phyloP scores from a whole-genome alignment of 2,113 vertebrate species.

The Empidonax alnorum region DNA sequence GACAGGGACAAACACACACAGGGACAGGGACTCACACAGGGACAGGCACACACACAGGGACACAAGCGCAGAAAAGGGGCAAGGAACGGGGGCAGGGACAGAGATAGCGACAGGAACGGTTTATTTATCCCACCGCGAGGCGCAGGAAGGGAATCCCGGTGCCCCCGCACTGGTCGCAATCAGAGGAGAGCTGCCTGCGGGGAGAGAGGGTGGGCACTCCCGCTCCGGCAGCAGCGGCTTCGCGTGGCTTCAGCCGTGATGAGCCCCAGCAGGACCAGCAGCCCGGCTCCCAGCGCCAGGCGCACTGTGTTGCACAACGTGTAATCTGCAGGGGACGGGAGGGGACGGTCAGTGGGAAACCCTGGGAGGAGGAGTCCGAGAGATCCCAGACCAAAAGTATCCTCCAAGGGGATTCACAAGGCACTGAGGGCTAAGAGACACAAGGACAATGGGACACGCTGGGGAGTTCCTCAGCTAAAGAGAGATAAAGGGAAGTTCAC shows the following conservation, averaged over 20 bases:
- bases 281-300: not conserved
- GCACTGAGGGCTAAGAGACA: not conserved
- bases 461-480: not conserved
- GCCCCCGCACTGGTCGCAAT: not conserved
- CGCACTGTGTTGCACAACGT: not conserved
- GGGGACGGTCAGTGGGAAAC: not conserved
- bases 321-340: not conserved
- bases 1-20: not conserved
- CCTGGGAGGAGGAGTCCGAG: not conserved
- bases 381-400: not conserved
- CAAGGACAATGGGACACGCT: not conserved
- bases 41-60: too few relatives aligned
- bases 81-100: not conserved
- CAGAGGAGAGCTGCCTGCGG: not conserved
- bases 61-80: not conserved
- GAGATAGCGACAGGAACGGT: not conserved
- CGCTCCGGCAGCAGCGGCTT: too few relatives aligned
- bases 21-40: too few relatives aligned
- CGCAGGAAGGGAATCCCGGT: rapidly evolving
- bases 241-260: not conserved
- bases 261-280: not conserved
- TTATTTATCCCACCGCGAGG: not conserved
- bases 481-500: not conserved
- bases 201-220: too few relatives aligned
- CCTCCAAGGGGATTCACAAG: not conserved